Percentiles rank a stretch among this genome's conserved stretches.
phyloP scores from a whole-genome alignment of 1,140 invertebrate species.

The Drosophila pachea region DNA sequence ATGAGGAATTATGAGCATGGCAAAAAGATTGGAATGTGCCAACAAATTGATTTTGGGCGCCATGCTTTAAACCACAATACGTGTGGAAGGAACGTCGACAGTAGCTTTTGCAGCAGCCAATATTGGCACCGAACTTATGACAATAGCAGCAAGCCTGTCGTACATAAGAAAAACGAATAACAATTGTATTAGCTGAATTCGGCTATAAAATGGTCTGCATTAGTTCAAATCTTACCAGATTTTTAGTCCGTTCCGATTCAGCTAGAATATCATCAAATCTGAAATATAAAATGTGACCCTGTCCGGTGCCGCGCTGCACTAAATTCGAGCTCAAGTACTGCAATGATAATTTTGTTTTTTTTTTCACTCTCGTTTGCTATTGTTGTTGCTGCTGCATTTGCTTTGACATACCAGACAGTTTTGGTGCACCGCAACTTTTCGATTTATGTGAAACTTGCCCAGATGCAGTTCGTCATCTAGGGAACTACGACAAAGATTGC shows the following conservation, averaged over 20 bases:
- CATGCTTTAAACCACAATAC: conserved; percentile 30
- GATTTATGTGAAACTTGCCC: not conserved
- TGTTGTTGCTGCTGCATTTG: not conserved
- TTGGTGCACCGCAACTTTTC: conserved; percentile 21
- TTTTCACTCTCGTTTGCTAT: too few relatives aligned
- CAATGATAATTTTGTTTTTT: not conserved
- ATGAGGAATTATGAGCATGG: conserved; percentile 9
- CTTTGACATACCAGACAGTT: conserved; percentile 46
- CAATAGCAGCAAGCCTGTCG: conserved; percentile 39
- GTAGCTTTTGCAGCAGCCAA: conserved; percentile 27
- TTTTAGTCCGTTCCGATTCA: conserved; percentile 18
- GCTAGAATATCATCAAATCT: conserved; percentile 28
- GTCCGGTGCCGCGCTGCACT: conserved; percentile 25
- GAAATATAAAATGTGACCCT: conserved; percentile 31
- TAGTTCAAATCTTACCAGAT: conserved; percentile 19
- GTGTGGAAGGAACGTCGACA: conserved; percentile 50
- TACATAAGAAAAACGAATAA: not conserved
- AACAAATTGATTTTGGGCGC: conserved; percentile 30
- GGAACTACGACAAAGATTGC: conserved; percentile 9
- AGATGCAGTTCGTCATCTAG: conserved; percentile 7
- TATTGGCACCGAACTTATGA: conserved; percentile 29
- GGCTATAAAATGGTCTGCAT: not conserved
- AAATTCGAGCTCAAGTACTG: conserved; percentile 59
- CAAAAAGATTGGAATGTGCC: conserved; percentile 48
- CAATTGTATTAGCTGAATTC: not conserved